A percentile compares a stretch with the other conserved stretches of the same genome.
Evolutionary conservation across 92 coral and sea anemone species (phyloP).

Genomic region (Pocillopora grandis): DNA sequence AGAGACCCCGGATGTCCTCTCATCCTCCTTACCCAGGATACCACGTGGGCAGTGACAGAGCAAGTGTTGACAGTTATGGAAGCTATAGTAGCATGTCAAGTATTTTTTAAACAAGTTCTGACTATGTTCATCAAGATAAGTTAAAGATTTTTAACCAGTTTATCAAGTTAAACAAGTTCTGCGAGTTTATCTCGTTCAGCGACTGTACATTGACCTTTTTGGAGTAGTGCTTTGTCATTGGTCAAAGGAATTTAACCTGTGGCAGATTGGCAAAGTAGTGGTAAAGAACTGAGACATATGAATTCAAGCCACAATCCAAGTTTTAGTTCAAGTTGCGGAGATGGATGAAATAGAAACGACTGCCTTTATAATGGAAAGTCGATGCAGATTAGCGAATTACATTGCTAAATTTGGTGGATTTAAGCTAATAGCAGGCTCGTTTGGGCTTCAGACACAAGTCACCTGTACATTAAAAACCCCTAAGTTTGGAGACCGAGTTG

Average conservation of each 20-base stretch:
- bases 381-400: too few species aligned
- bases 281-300: background rate
- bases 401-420: too few species aligned
- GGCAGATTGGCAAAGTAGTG: background rate
- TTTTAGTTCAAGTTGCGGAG: too few species aligned
- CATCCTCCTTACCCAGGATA: constrained; percentile 84
- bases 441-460: too few species aligned
- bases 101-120: constrained; percentile 56
- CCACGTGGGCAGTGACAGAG: constrained; percentile 77
- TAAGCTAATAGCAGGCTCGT: too few species aligned
- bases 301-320: too few species aligned
- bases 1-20: constrained; percentile 84
- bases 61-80: constrained; percentile 65
- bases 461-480: too few species aligned
- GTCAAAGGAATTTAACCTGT: background rate
- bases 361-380: too few species aligned
- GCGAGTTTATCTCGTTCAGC: background rate
- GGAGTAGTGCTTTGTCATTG: background rate
- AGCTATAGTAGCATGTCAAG: constrained; percentile 91
- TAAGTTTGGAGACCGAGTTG: too few species aligned
- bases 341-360: too few species aligned
- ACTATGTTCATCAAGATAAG: background rate
- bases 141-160: too few species aligned
- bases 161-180: too few species aligned
- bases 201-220: background rate